Evolutionary conservation across 2,113 vertebrate species (phyloP).

Genomic region (Corynorhinus townsendii): DNA sequence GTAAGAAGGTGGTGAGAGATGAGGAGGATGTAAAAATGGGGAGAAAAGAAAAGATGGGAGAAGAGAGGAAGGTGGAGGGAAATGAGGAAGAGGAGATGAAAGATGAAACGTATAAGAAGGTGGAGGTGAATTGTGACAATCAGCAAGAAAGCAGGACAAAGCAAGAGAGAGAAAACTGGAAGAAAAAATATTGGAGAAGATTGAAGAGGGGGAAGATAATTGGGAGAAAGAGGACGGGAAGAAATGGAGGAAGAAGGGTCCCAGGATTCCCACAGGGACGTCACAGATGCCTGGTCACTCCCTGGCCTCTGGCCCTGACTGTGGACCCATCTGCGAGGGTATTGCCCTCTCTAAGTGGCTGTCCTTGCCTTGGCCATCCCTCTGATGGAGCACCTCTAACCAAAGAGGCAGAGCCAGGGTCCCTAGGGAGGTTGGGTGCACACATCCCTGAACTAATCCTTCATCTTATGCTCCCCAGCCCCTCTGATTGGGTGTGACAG

Average conservation of each 20-base stretch:
- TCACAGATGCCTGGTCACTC: neutral
- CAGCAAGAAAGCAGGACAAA: neutral
- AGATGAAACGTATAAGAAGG: fast-evolving
- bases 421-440: neutral
- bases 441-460: constrained; percentile 39
- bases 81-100: neutral
- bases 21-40: neutral
- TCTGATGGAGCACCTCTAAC: neutral
- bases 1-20: fast-evolving
- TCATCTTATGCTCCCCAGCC: constrained; percentile 49
- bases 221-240: neutral
- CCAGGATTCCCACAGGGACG: neutral
- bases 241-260: neutral
- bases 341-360: neutral
- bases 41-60: neutral
- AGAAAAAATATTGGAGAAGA: neutral
- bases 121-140: fast-evolving
- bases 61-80: no score
- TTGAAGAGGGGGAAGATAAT: neutral
- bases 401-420: neutral
- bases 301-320: neutral
- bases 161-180: neutral
- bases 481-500: constrained; percentile 59
- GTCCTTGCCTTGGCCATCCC: neutral
- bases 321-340: fast-evolving